phyloP scores from a whole-genome alignment of 1,140 invertebrate species.

The Drosophila lowei region DNA sequence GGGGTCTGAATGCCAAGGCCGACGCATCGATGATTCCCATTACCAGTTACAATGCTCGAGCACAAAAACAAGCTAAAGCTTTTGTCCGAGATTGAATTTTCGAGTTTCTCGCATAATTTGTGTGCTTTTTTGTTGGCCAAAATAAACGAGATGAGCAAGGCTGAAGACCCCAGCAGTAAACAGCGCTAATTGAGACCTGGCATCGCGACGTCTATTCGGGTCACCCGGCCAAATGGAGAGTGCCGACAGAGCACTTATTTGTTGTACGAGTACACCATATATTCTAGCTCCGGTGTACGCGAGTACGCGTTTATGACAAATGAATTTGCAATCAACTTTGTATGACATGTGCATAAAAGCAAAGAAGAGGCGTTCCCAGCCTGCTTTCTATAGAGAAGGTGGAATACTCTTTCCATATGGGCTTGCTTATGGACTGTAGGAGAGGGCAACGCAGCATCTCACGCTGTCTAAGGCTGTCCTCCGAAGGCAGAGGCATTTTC shows the following conservation, averaged over 20 bases:
- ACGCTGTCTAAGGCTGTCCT: slow-evolving; percentile 8
- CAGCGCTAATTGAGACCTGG: slow-evolving; percentile 54
- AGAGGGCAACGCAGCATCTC: not conserved
- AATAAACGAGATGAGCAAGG: slow-evolving; percentile 62
- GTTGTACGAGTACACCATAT: slow-evolving; percentile 22
- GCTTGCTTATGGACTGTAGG: not conserved
- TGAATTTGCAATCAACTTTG: slow-evolving; percentile 55
- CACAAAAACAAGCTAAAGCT: slow-evolving; percentile 42
- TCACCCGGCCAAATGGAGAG: slow-evolving; percentile 68
- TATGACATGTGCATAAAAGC: slow-evolving; percentile 40
- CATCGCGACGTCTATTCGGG: slow-evolving; percentile 52
- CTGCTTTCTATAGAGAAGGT: slow-evolving; percentile 4
- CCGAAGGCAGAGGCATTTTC: slow-evolving; percentile 49
- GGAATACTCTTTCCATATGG: slow-evolving; percentile 6
- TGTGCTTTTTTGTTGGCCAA: slow-evolving; percentile 37
- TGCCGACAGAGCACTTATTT: slow-evolving; percentile 59
- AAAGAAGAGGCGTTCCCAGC: slow-evolving; percentile 6
- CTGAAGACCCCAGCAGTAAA: slow-evolving; percentile 49
- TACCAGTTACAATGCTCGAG: slow-evolving; percentile 62
- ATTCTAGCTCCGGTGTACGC: slow-evolving; percentile 50
- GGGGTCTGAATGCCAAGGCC: slow-evolving; percentile 74
- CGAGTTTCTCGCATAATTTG: slow-evolving; percentile 67
- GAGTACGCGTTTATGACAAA: slow-evolving; percentile 39
- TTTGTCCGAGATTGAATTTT: slow-evolving; percentile 51
- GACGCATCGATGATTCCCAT: slow-evolving; percentile 45